Conservation (phyloP, 2,888 invertebrate species). For the Conus canariensis region DNA sequence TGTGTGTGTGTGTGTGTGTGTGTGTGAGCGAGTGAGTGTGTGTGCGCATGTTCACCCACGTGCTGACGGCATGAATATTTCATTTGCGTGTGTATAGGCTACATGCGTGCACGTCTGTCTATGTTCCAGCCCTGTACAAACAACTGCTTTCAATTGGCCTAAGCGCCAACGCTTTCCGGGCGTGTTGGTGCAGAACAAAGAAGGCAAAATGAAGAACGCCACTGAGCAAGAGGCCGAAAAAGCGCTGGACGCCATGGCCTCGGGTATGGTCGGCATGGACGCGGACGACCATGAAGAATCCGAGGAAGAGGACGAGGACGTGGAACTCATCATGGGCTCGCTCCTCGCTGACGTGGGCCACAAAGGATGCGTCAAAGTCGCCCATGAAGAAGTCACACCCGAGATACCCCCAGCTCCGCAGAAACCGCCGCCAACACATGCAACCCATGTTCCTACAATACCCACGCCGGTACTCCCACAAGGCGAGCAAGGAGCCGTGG, state of each 20-base stretch:
- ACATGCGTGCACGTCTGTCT: too few relatives aligned
- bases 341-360: neutral
- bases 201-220: neutral
- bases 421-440: too few relatives aligned
- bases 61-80: too few relatives aligned
- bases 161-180: conserved; percentile 32
- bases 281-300: neutral
- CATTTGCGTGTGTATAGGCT: too few relatives aligned
- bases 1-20: neutral
- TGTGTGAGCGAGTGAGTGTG: neutral
- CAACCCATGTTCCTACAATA: too few relatives aligned
- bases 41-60: too few relatives aligned
- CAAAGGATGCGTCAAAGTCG: neutral
- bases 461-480: too few relatives aligned
- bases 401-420: too few relatives aligned
- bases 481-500: too few relatives aligned
- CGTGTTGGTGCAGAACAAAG: neutral
- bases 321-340: conserved; percentile 22
- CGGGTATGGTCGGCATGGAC: neutral
- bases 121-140: neutral
- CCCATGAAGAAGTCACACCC: neutral
- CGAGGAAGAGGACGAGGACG: conserved; percentile 15
- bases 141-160: conserved; percentile 21
- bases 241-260: conserved; percentile 11
- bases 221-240: neutral